These are phyloP conservation scores for Pungitius pungitius DNA, from an alignment of 2,113 vertebrate genomes.

Conservation along the genomic window DNA sequence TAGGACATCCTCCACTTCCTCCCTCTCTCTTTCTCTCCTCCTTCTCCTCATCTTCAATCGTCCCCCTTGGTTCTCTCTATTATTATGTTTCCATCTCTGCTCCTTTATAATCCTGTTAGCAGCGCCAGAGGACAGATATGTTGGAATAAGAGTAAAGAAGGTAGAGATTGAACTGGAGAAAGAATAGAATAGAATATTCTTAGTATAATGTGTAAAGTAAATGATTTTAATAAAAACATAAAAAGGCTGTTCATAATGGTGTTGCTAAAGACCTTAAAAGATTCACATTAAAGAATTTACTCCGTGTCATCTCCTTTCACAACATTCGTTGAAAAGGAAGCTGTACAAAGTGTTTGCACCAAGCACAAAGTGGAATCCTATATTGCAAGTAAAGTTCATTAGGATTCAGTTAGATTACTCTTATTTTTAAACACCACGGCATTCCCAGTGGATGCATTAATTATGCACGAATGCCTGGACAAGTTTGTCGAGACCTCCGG, in stretches of 20 bases:
- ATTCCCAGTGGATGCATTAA: slow-evolving; percentile 33
- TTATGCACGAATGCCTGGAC: slow-evolving; percentile 43
- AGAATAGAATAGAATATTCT: too few relatives aligned
- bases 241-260: neutral
- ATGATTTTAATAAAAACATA: neutral
- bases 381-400: slow-evolving; percentile 33
- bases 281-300: neutral
- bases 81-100: slow-evolving; percentile 35
- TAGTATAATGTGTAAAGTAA: too few relatives aligned
- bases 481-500: slow-evolving; percentile 33
- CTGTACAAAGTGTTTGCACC: neutral
- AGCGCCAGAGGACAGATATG: neutral
- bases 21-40: neutral
- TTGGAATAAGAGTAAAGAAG: neutral
- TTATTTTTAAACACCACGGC: slow-evolving; percentile 41
- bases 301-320: neutral
- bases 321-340: neutral
- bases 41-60: slow-evolving; percentile 17
- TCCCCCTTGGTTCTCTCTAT: slow-evolving; percentile 9
- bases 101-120: slow-evolving; percentile 36
- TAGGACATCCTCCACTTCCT: slow-evolving; percentile 26
- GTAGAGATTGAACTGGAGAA: neutral
- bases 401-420: slow-evolving; percentile 36
- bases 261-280: neutral
- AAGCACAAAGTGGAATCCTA: slow-evolving; percentile 25